phyloP scores from a whole-genome alignment of 2,113 vertebrate species.

The Pagrus major region DNA sequence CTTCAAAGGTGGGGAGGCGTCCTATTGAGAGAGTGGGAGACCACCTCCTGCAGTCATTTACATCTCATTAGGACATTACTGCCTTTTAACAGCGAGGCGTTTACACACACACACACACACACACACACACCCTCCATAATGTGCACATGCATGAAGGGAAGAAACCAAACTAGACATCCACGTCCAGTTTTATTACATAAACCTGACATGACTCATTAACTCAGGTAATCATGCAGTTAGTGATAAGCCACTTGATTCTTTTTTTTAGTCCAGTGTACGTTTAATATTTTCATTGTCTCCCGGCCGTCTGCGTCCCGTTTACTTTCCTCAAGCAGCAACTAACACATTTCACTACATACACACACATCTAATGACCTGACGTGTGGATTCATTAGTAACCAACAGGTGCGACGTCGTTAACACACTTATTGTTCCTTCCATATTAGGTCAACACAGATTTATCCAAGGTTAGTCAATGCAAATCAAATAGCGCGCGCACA shows the following conservation, averaged over 20 bases:
- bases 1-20: constrained; percentile 73
- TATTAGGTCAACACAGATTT: background rate
- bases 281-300: background rate
- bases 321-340: background rate
- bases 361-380: background rate
- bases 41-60: constrained; percentile 76
- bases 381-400: background rate
- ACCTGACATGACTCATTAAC: constrained; percentile 37
- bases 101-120: constrained; percentile 26
- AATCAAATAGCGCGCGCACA: background rate
- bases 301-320: too few species aligned
- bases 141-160: constrained; percentile 11
- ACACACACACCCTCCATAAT: constrained; percentile 12
- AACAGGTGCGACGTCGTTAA: background rate
- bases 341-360: background rate
- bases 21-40: constrained; percentile 67
- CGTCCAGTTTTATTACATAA: background rate
- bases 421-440: background rate
- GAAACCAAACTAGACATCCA: background rate
- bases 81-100: constrained; percentile 38
- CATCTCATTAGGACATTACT: constrained; percentile 74
- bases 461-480: constrained; percentile 7
- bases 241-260: background rate
- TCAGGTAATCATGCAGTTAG: constrained; percentile 18
- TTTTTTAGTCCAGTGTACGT: background rate